Base-by-base conservation (phyloP, 2,797 vertebrate species). In the Sebastes melanostomus region DNA sequence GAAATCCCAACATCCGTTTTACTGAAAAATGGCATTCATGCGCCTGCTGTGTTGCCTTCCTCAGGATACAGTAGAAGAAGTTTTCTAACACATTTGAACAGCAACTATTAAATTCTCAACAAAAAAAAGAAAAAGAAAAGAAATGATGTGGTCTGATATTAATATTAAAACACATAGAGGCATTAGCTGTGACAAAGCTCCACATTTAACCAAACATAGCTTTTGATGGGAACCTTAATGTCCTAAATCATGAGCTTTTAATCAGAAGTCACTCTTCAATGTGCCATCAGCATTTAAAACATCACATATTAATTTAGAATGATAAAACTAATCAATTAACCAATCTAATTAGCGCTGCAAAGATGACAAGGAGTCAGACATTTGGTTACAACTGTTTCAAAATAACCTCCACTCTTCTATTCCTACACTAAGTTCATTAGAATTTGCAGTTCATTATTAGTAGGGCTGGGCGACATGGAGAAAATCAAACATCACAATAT, bases 1-100 rank as follows among this genome's bases (percentile, higher is more conserved):
- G 95, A 96, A 94, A 94, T 89, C 91, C 93, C 91, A 93, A 89
- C 93, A 92, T 95, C 91, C 91, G 85, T 91, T 92, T 91, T 32
- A 86, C 88, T 89, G 91, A 95, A 95, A 94, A 91, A 91, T 86
- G 89, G 89, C 91, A 93, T 92, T 93, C 90, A 91, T 25, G 88
- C 27, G 81, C 86, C 87, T 82, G 91, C 91, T 91, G 93, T 77
- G 90, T 85, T 84, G 87, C 78, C 90, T 94, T 94, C 93, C 92
- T 91, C 89, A 92, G 92, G 92, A 92, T 92, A 79, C 89, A 82
- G 86, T 58, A 77, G 66, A 76, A 88, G 72, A 89, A 38, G 83
- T 82, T 92, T 86, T 93, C 89, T 92, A 91, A 93, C 92, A 92
- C 91, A 78, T 93, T 82, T 84, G 56, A 89, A 79, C 80, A 76